Base-by-base conservation (phyloP, 1,140 invertebrate genomes). In the Lasioglossum albipes region DNA sequence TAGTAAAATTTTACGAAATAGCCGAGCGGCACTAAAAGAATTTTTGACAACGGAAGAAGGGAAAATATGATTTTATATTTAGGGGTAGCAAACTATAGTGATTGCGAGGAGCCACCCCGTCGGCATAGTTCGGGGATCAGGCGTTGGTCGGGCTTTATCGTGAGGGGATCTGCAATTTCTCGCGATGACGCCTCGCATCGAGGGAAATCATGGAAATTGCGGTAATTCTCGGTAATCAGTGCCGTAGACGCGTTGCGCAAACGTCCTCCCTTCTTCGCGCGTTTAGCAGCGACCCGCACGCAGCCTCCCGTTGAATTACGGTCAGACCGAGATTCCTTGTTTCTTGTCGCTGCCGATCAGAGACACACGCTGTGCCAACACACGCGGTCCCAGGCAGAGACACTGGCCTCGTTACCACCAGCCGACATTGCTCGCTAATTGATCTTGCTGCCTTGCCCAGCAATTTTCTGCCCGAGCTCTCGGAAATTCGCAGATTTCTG, bases 201-300 rank as follows among this genome's bases (percentile, higher is more conserved):
- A 69, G 74, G 36, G 79, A 88, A 90, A 89, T 87, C 81, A 89
- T 82, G 85, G 76, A 86, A 90, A 90, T 89, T 88, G 79, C 76
- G 57, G 71, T 77, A 88, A 90, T 91, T 91, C 81, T 36, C 68
- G 79, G 84, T 85, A 90, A 90, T 87, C 86, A 75, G 71, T 72
- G 70, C 36, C 61, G 69, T 66, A 81, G 79, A 87, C 80, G 64
- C 57, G 52, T 87, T 83, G 86, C 81, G 81, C 66, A 84, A 84
- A 87, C 54, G 72, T 41, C 70, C 69, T 41, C 70, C 61, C 71
- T 83, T 64, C 13, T 74, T 61, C 45, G 59, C 45, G 20, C 61
- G 49, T 67, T 31, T 57, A 75, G 61, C 41, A 49, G 52, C 73
- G 16, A 42, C 18, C 42, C n/a, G n/a, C 66, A 13, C 13, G 10